phyloP scores from a whole-genome alignment of 2,113 vertebrate species.

The Ceuthmochares aereus region DNA sequence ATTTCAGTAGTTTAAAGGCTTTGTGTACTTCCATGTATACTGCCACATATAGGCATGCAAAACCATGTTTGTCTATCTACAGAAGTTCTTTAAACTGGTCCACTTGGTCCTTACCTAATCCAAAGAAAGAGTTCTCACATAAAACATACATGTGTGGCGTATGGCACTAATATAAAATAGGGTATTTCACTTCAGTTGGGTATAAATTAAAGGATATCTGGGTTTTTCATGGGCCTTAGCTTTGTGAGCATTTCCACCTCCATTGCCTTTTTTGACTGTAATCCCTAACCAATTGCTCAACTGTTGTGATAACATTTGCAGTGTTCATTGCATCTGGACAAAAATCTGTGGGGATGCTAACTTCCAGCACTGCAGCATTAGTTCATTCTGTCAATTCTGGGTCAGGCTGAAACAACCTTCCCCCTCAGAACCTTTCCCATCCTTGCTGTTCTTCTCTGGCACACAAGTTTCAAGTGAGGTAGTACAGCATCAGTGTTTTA shows the following conservation, averaged over 20 bases:
- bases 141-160: neutral
- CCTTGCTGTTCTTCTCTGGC: neutral
- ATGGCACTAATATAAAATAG: rapidly evolving
- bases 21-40: neutral
- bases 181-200: neutral
- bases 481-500: neutral
- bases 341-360: neutral
- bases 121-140: neutral
- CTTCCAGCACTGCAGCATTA: neutral
- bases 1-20: neutral
- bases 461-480: neutral
- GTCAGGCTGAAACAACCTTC: neutral
- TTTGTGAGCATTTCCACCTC: neutral
- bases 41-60: neutral
- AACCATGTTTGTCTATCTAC: neutral
- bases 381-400: neutral
- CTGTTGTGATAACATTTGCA: neutral
- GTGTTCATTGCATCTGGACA: rapidly evolving
- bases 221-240: neutral
- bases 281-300: neutral
- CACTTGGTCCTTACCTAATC: neutral
- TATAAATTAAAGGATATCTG: neutral
- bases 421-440: neutral
- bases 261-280: neutral
- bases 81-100: neutral